Base-by-base conservation (phyloP, 2,113 vertebrate genomes). In the cat (Felis catus) region DNA sequence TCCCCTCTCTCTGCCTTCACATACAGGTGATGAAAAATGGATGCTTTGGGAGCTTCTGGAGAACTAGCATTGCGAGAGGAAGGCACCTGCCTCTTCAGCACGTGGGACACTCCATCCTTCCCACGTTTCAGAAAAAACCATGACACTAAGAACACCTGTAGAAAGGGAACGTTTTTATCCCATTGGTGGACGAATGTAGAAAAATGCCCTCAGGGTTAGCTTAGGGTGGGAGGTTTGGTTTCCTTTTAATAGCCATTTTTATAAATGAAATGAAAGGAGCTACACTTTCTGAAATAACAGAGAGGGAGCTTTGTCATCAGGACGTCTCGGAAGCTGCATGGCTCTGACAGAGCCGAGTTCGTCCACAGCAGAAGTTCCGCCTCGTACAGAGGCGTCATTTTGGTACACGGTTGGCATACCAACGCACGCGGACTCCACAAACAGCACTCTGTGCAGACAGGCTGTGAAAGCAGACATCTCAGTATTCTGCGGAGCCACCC, bases 381-480 rank as follows among this genome's bases (percentile, higher is more conserved):
- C 94, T 53, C 7, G 48, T 82, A 76, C 79, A 41, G 66, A 92
- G 83, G 58, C 0, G 0, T 21, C 36, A 19, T 39, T 31, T 66
- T 10, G 95, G 39, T 58, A 48, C 95, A 39, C 16, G 0, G 45
- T 0, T 36, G 39, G 83, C 94, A 94, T 82, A 63, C 86, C 95
- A 74, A 74, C 6, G 1, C 0, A 0, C 31, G 66, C 16, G 0
- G 45, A 45, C 48, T 74, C 82, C 96, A 74, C 86, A 82, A 80
- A 71, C 89, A 86, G 78, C 66, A 45, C 18, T 53, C 33, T 18
- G 68, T 74, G 41, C 31, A 85, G 73, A 45, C 61, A 36, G 73
- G 48, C 92, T 80, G 31, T 83, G 96, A 58, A 94, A 97, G 87
- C 86, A 89, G 90, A 93, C 78, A 33, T 36, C 95, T 92, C 94